phyloP scores from a whole-genome alignment of 2,797 vertebrate genomes.

The Muscicapa comitata region DNA sequence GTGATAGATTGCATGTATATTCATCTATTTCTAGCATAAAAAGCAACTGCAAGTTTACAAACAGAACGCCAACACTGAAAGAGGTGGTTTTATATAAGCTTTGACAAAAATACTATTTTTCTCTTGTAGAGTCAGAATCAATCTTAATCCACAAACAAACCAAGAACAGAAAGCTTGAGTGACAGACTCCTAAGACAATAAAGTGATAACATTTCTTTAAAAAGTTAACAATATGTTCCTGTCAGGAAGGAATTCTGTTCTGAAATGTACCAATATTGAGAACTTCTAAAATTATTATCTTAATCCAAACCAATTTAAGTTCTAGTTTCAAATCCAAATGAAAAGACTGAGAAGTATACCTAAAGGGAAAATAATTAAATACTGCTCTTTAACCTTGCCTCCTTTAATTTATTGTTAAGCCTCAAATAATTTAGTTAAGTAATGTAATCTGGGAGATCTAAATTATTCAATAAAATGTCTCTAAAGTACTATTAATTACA shows the following conservation, averaged over 20 bases:
- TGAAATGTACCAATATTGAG: background rate
- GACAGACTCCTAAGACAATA: background rate
- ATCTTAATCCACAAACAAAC: background rate
- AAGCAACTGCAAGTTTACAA: background rate
- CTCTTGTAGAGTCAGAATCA: background rate
- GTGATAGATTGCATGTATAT: background rate
- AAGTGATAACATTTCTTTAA: background rate
- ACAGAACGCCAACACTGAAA: background rate
- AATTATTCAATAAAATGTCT: background rate
- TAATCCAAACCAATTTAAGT: background rate
- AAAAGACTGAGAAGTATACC: background rate
- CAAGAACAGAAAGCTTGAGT: background rate
- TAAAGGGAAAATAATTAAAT: background rate
- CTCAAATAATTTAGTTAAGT: background rate
- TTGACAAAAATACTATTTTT: background rate
- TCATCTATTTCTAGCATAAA: background rate
- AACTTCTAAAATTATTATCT: background rate
- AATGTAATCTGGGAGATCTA: background rate
- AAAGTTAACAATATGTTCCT: background rate
- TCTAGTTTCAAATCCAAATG: background rate
- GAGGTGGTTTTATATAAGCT: background rate
- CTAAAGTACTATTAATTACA: background rate
- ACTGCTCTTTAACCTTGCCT: background rate
- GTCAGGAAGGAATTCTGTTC: background rate
- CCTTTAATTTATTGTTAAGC: background rate